Percentiles rank a stretch among this genome's conserved stretches.
Evolutionary conservation across 2,797 vertebrate species (phyloP).

Genomic region (Myotis planiceps): DNA sequence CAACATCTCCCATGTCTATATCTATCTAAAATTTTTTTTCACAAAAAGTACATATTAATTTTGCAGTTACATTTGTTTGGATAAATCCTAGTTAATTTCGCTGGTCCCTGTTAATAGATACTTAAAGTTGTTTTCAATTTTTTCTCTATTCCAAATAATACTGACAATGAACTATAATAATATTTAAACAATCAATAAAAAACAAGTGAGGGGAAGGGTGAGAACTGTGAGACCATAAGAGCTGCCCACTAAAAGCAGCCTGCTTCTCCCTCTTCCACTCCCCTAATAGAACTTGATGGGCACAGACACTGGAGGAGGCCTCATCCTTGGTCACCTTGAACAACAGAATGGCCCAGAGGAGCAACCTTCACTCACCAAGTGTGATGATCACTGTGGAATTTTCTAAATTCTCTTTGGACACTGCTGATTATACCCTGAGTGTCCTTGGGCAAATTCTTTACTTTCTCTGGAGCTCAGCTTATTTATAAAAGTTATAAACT

Average conservation of each 20-base stretch:
- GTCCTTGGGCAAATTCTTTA: neutral
- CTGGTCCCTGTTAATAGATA: neutral
- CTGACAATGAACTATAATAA: neutral
- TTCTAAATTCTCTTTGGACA: neutral
- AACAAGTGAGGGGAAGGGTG: neutral
- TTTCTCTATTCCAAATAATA: slow-evolving; percentile 9
- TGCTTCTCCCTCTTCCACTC: neutral
- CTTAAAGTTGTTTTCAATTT: neutral
- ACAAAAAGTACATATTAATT: neutral
- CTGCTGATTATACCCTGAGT: neutral
- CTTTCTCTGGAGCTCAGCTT: neutral
- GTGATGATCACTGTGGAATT: neutral
- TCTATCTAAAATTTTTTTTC: slow-evolving; percentile 6
- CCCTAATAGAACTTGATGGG: neutral
- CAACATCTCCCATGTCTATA: neutral
- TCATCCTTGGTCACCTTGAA: neutral
- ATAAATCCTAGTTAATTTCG: slow-evolving; percentile 49
- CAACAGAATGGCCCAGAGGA: neutral
- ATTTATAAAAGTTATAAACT: neutral
- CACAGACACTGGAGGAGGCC: neutral
- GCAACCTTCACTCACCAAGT: neutral
- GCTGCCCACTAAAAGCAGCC: neutral
- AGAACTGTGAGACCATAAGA: neutral
- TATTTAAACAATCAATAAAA: neutral
- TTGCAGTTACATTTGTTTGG: slow-evolving; percentile 3